phyloP scores from a whole-genome alignment of 2,113 vertebrate species.

The Ctenomys sociabilis region DNA sequence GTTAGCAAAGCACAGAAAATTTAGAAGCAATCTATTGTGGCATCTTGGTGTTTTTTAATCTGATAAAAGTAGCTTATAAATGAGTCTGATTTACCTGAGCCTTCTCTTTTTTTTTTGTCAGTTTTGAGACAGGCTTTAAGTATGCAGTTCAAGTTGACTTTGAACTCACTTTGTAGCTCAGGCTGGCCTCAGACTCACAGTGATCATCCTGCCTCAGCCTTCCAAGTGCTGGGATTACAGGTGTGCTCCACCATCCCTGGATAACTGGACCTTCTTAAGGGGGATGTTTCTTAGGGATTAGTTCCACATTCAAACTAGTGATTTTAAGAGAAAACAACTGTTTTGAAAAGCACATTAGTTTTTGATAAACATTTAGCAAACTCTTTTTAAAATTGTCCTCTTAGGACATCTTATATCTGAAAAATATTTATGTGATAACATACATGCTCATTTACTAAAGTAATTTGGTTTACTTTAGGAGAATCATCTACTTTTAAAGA shows the following conservation, averaged over 20 bases:
- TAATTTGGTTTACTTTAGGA: background rate
- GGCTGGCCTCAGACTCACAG: too few relatives aligned
- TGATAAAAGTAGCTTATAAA: conserved; percentile 12
- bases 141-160: too few relatives aligned
- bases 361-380: background rate
- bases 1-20: background rate
- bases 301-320: background rate
- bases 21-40: background rate
- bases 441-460: background rate
- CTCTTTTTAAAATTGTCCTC: background rate
- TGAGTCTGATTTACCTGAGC: background rate
- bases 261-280: background rate
- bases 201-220: too few relatives aligned
- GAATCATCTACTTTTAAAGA: background rate
- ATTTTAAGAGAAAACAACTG: background rate
- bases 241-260: too few relatives aligned
- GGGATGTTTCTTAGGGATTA: background rate
- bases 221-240: too few relatives aligned
- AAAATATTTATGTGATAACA: background rate
- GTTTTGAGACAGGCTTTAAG: too few relatives aligned
- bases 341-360: background rate
- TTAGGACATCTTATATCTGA: background rate
- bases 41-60: background rate
- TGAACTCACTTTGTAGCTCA: too few relatives aligned
- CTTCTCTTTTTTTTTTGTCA: background rate